Percentiles rank a stretch among this genome's conserved stretches.
These are phyloP conservation scores for Meteorus sp. DNA, from an alignment of 1,140 invertebrate species.

Conservation along the genomic window DNA sequence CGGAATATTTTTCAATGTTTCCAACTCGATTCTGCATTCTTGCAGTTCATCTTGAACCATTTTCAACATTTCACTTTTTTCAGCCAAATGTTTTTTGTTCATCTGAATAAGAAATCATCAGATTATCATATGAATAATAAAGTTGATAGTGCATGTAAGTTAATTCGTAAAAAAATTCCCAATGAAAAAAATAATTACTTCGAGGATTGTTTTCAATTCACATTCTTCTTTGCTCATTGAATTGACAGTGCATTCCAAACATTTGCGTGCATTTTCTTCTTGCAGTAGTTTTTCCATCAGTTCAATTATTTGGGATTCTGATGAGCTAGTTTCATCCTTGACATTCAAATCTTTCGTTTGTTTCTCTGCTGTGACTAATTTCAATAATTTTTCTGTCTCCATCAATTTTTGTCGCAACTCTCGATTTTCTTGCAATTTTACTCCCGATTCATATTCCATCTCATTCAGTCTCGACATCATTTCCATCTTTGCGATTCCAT, in stretches of 20 bases:
- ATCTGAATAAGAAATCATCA: constrained; percentile 25
- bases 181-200: too few species aligned
- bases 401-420: constrained; percentile 22
- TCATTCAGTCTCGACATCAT: constrained; percentile 25
- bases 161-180: neutral
- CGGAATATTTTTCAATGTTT: constrained; percentile 35
- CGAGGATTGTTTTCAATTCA: constrained; percentile 23
- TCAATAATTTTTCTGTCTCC: constrained; percentile 27
- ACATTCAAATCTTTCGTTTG: constrained; percentile 8
- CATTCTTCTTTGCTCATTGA: constrained; percentile 22
- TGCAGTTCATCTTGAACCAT: constrained; percentile 35
- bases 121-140: neutral
- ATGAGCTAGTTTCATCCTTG: too few species aligned
- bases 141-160: neutral
- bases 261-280: constrained; percentile 8
- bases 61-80: constrained; percentile 38
- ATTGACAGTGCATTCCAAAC: constrained; percentile 20
- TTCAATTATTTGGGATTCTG: too few species aligned
- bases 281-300: too few species aligned
- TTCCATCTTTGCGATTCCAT: constrained; percentile 24
- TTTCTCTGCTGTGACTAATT: constrained; percentile 9
- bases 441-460: constrained; percentile 18
- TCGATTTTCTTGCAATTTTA: constrained; percentile 21
- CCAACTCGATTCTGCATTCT: constrained; percentile 35
- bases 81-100: constrained; percentile 25